phyloP scores from a whole-genome alignment of 1,140 invertebrate species.

The Zeugodacus cucurbitae region DNA sequence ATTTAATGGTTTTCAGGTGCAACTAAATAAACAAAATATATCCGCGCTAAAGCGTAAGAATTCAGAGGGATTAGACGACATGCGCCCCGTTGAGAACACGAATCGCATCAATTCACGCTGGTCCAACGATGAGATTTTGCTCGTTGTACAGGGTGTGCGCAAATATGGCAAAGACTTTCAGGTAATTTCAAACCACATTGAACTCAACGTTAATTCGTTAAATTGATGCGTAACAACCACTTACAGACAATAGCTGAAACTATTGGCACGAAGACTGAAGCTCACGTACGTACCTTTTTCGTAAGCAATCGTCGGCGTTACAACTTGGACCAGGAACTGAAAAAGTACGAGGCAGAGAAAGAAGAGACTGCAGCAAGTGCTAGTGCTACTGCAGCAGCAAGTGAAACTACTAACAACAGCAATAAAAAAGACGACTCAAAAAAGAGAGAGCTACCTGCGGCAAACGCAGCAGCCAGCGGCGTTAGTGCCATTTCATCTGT shows the following conservation, averaged over 20 bases:
- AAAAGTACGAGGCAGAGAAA: slow-evolving; percentile 81
- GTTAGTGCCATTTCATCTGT: background rate
- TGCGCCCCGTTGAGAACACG: slow-evolving; percentile 75
- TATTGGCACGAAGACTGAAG: slow-evolving; percentile 94
- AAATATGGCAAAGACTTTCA: slow-evolving; percentile 97
- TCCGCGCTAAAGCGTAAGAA: slow-evolving; percentile 84
- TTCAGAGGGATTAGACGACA: slow-evolving; percentile 78
- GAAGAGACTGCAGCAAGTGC: slow-evolving; percentile 49
- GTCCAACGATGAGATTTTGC: slow-evolving; percentile 91
- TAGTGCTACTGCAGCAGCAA: background rate
- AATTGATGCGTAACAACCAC: background rate
- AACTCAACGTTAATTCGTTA: background rate
- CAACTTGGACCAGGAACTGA: slow-evolving; percentile 89
- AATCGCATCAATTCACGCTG: slow-evolving; percentile 87
- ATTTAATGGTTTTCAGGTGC: slow-evolving; percentile 76
- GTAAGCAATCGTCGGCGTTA: slow-evolving; percentile 89
- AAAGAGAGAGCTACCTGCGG: background rate
- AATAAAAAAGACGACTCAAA: slow-evolving; percentile 12
- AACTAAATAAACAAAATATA: slow-evolving; percentile 93
- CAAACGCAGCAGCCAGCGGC: background rate
- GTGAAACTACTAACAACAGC: background rate
- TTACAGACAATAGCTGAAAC: slow-evolving; percentile 87
- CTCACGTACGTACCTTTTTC: slow-evolving; percentile 90
- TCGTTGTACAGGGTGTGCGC: slow-evolving; percentile 91
- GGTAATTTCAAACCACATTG: slow-evolving; percentile 49